Conservation (phyloP, 2,888 invertebrate genomes). For the Entomobrya proxima region DNA sequence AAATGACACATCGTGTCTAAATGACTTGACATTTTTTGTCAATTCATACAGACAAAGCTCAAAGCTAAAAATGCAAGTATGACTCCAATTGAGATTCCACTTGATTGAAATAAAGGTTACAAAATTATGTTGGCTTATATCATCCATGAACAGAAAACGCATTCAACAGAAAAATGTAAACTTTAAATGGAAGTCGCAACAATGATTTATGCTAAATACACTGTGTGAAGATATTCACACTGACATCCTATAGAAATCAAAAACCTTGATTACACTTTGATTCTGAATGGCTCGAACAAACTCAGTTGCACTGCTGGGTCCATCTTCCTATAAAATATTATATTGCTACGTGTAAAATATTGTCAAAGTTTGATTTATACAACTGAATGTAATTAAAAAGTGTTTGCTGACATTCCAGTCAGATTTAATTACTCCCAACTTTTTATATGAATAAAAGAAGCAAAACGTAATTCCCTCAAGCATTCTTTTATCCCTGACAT, state of each 20-base stretch:
- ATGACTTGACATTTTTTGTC: constrained; percentile 56
- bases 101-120: constrained; percentile 41
- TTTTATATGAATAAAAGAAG: background rate
- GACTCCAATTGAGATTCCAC: constrained; percentile 20
- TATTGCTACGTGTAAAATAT: too few relatives aligned
- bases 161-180: background rate
- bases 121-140: background rate
- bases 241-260: background rate
- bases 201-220: constrained; percentile 20
- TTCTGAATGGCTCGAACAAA: background rate
- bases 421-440: background rate
- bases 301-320: background rate
- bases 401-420: background rate
- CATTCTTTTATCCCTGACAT: background rate
- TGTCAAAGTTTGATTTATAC: background rate
- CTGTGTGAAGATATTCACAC: constrained; percentile 16
- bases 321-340: background rate
- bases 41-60: constrained; percentile 27
- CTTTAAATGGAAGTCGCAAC: background rate
- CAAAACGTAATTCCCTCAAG: background rate
- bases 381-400: background rate
- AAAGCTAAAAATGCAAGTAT: background rate
- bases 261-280: constrained; percentile 15
- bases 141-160: background rate
- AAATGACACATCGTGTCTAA: constrained; percentile 16